Percentiles rank a stretch among this genome's conserved stretches.
These are phyloP conservation scores for Loripinus fragilis DNA, from an alignment of 2,888 invertebrate species.

Conservation along the genomic window DNA sequence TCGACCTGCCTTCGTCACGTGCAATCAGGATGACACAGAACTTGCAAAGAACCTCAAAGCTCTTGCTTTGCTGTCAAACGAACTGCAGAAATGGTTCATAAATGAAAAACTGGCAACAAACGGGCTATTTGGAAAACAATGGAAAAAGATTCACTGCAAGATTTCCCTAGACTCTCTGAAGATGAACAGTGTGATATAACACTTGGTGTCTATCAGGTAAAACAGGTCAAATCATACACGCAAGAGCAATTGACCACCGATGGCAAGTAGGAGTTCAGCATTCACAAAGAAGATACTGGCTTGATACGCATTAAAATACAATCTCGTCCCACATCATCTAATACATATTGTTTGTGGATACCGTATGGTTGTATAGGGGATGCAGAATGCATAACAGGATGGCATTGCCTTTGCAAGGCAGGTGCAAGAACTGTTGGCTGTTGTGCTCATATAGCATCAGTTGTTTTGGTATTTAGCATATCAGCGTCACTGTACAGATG, in stretches of 20 bases:
- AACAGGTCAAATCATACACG: slow-evolving; percentile 4
- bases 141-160: background rate
- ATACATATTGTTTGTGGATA: too few relatives aligned
- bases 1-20: background rate
- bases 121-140: background rate
- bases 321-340: too few relatives aligned
- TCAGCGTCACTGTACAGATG: too few relatives aligned
- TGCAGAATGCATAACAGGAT: too few relatives aligned
- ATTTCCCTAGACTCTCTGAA: background rate
- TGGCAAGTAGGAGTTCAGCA: too few relatives aligned
- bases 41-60: background rate
- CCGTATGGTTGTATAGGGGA: too few relatives aligned
- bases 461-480: too few relatives aligned
- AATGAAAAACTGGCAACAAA: background rate
- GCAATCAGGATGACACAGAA: background rate
- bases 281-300: too few relatives aligned
- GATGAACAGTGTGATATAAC: background rate
- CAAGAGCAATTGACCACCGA: background rate
- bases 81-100: background rate
- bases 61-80: background rate
- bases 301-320: too few relatives aligned
- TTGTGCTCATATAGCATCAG: too few relatives aligned
- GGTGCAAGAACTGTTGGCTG: too few relatives aligned
- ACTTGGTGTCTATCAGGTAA: background rate
- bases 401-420: too few relatives aligned